Evolutionary conservation across 2,888 invertebrate genomes (phyloP).

Genomic region (Hanleya hanleyi): DNA sequence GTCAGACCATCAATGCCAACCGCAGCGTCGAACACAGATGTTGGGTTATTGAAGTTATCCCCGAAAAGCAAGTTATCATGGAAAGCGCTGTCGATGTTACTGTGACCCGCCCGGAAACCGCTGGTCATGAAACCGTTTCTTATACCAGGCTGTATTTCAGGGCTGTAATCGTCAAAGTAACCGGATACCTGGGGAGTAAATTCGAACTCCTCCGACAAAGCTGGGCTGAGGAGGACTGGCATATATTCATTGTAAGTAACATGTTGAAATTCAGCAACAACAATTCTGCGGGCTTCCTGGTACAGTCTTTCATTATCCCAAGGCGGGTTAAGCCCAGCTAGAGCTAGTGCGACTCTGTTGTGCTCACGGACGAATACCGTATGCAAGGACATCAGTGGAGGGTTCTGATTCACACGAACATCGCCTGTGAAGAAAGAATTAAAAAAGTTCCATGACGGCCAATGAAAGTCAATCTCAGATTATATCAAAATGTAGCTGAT

Average conservation of each 20-base stretch:
- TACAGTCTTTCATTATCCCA: slow-evolving; percentile 1
- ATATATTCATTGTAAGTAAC: not conserved
- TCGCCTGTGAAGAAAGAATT: not conserved
- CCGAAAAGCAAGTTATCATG: not conserved
- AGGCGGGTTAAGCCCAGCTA: not conserved
- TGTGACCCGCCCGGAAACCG: not conserved
- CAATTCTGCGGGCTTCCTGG: not conserved
- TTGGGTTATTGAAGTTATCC: not conserved
- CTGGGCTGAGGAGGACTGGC: not conserved
- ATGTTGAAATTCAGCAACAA: not conserved
- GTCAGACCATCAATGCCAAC: not conserved
- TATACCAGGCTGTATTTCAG: not conserved
- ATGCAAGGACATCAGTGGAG: not conserved
- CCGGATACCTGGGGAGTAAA: not conserved
- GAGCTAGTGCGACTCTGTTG: not conserved
- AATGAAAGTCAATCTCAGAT: too few relatives aligned
- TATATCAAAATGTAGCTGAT: too few relatives aligned
- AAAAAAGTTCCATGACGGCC: too few relatives aligned
- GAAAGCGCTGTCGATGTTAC: not conserved
- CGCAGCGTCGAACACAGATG: not conserved
- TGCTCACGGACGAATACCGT: not conserved
- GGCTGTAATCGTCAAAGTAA: not conserved
- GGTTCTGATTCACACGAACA: not conserved
- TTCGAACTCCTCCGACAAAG: not conserved
- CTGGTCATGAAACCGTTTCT: not conserved